Base-by-base conservation (phyloP, 2,113 vertebrate species). In the Zapornia atra region DNA sequence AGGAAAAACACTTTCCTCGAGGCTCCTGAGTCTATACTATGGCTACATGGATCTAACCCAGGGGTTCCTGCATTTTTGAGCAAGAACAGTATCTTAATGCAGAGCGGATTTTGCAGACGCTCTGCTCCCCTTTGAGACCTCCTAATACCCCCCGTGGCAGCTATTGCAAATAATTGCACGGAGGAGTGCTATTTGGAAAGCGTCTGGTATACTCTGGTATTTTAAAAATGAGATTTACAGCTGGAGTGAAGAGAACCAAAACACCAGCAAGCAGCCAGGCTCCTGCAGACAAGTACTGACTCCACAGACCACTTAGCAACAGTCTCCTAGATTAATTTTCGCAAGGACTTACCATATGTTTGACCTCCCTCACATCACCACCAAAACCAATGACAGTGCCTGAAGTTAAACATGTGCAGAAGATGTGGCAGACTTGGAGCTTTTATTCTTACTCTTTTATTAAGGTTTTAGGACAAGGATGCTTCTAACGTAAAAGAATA, bases 211-310 rank as follows among this genome's bases (percentile, higher is more conserved):
- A 94, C 21, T 57, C n/a, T 2, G 31, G 70, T 87, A 82, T 89
- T 95, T 91, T 72, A 69, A 91, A 96, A 96, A 95, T 69, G 84
- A 91, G 93, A 92, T 92, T 95, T 96, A 84, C 91, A 96, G 91
- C 83, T 94, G 94, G 46, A 70, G 36, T 92, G 65, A 82, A 86
- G 78, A 79, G 94, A 71, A 25, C 9, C 56, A 76, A 73, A 60
- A 14, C 53, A 71, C 29, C 53, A 97, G 69, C 83, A 6, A 95
- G 89, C 72, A 88, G 80, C 68, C 86, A 92, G 77, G 65, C 70
- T 96, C 77, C 73, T 91, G 91, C 83, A 92, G 77, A 82, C 86
- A 89, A 76, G 83, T 33, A 29, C 34, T 66, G 77, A 92, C 73
- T 96, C 86, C 94, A 76, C 26, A 70, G 77, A 76, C 61, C 38